Conservation (phyloP, 2,797 vertebrate genomes). For the Phalanger gymnotis region DNA sequence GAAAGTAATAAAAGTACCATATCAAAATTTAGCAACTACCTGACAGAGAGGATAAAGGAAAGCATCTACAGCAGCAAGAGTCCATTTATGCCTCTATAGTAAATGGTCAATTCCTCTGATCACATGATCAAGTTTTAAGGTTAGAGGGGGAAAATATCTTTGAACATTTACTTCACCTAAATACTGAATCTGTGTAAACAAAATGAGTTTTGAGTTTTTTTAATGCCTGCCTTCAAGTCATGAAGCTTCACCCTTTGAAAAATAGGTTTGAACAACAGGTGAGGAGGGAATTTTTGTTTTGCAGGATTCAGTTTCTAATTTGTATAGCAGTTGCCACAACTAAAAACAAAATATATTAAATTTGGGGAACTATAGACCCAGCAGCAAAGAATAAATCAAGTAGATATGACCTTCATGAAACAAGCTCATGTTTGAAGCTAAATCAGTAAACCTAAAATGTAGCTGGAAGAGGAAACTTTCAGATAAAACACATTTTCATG, state of each 20-base stretch:
- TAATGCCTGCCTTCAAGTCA: background rate
- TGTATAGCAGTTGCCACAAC: conserved; percentile 41
- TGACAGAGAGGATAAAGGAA: background rate
- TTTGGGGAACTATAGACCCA: conserved; percentile 21
- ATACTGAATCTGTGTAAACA: background rate
- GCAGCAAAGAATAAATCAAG: conserved; percentile 67
- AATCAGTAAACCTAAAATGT: conserved; percentile 77
- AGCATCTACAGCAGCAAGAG: background rate
- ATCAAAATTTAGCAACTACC: background rate
- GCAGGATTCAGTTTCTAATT: conserved; percentile 8
- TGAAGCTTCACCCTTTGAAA: background rate
- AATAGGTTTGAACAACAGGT: conserved; percentile 6
- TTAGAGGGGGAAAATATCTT: background rate
- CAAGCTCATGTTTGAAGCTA: conserved; percentile 74
- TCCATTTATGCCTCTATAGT: background rate
- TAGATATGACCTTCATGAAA: conserved; percentile 79
- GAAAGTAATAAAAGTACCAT: background rate
- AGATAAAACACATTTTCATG: conserved; percentile 78
- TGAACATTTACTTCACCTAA: background rate
- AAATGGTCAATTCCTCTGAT: background rate
- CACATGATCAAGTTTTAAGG: background rate
- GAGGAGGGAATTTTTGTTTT: conserved; percentile 20
- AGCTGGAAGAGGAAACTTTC: conserved; percentile 82
- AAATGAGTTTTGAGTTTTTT: background rate
- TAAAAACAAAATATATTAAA: conserved; percentile 36